Percentiles rank a stretch among this genome's conserved stretches.
Evolutionary conservation across 2,888 invertebrate genomes (phyloP).

Genomic region (Epinotia bilunana): DNA sequence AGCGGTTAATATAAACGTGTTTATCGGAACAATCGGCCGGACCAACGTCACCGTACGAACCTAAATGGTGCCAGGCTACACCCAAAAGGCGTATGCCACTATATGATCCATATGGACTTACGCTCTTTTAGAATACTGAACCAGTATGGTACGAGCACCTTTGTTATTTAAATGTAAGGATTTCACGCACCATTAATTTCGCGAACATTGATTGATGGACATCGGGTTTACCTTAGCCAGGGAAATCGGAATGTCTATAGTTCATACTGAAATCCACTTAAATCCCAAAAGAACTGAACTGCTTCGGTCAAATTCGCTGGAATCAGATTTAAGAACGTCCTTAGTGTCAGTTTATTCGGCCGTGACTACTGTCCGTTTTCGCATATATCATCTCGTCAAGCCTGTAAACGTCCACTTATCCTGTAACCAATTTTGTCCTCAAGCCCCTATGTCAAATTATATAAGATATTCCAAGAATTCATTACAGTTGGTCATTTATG

Average conservation of each 20-base stretch:
- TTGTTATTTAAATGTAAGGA: constrained; percentile 70
- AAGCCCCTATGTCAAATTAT: neutral
- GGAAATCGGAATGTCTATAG: neutral
- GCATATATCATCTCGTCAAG: constrained; percentile 17
- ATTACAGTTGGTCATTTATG: constrained; percentile 17
- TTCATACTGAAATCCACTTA: neutral
- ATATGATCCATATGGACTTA: constrained; percentile 1
- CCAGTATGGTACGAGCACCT: constrained; percentile 48
- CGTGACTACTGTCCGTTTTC: neutral
- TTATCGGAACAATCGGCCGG: constrained; percentile 42
- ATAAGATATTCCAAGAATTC: neutral
- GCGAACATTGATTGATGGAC: constrained; percentile 62
- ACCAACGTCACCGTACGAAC: constrained; percentile 27
- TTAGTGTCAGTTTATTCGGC: neutral
- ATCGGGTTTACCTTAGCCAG: constrained; percentile 14
- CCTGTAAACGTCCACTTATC: constrained; percentile 2
- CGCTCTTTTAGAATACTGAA: constrained; percentile 5
- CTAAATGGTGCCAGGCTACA: neutral
- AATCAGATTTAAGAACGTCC: neutral
- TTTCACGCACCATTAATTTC: constrained; percentile 65
- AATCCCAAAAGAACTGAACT: neutral
- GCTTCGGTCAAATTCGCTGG: neutral
- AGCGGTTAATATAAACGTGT: constrained; percentile 38
- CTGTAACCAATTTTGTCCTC: neutral
- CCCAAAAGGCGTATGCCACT: constrained; percentile 16